Percentiles rank a stretch among this genome's conserved stretches.
phyloP scores from a whole-genome alignment of 2,113 vertebrate genomes.

The Tichodroma muraria region DNA sequence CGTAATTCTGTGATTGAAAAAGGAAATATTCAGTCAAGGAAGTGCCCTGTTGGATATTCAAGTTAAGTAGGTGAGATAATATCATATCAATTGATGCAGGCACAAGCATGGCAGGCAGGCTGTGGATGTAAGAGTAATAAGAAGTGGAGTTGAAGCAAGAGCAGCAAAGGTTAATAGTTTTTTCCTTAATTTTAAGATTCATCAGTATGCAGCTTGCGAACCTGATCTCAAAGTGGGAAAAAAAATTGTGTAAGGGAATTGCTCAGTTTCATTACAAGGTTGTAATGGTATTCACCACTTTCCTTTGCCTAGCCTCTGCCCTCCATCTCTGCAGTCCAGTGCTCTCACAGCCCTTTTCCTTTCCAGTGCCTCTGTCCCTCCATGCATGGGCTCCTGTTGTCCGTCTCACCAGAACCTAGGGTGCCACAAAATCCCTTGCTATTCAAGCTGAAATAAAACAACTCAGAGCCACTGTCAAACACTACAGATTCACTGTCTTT shows the following conservation, averaged over 20 bases:
- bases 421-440: background rate
- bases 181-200: background rate
- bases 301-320: background rate
- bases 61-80: background rate
- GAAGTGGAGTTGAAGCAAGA: background rate
- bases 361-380: background rate
- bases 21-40: background rate
- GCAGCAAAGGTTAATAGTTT: background rate
- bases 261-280: background rate
- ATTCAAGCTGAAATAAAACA: background rate
- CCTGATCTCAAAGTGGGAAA: background rate
- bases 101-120: background rate
- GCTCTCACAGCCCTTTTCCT: background rate
- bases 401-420: rapidly evolving
- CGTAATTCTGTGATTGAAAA: background rate
- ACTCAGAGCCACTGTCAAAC: background rate
- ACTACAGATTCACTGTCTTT: background rate
- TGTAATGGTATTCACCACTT: background rate
- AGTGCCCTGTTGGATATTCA: background rate
- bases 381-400: rapidly evolving
- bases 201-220: background rate
- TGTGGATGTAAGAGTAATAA: background rate
- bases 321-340: background rate
- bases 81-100: background rate
- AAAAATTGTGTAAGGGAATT: background rate